Evolutionary conservation across 2,888 invertebrate species (phyloP), one percentile per base, ranked within the genome.

Genomic region (Sphaerophoria taeniata): DNA sequence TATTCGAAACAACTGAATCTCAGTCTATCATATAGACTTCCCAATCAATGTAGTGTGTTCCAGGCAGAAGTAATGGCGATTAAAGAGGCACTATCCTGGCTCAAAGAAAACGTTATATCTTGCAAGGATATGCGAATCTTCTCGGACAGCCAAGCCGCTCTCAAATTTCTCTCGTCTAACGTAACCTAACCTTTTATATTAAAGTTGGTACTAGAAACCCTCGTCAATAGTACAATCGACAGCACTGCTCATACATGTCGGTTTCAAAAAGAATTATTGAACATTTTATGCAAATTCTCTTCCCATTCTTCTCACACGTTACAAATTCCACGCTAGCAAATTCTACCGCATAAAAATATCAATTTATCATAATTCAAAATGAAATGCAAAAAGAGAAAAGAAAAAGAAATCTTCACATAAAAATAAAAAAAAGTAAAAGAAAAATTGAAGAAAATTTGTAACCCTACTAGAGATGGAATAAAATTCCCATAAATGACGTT

Each of bases 401-500:
- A 24, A 33, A 12, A 31, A 61, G 24, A 24, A 24, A 24, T 24
- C 24, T 24, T 24, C 24, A 24, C 2, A 56, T 3, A 16, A 39
- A 16, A 60, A 12, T n/a, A 49, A 58, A 65, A 12, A 33, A 24
- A 34, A 51, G 34, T 43, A 2, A 1, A 33, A 34, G 56, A 70
- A 61, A 77, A 67, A 67, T 73, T 72, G 60, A 63, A 63, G 61
- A 58, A 78, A 73, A 73, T 83, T 74, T 84, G 75, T 84, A 80
- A 69, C 71, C 71, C 60, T 60, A 6, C 53, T 43, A 51, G 33
- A 39, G 60, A n/a, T 39, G 58, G 75, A 72, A 79, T 80, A 80
- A 84, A 75, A 84, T 71, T 84, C 71, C 75, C 84, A 84, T 84
- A 84, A 84, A 80, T 49, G 65, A 51, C 47, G 58, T 3, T 58